Conservation (phyloP, 1,140 invertebrate genomes). For the Globodera ellingtonae region DNA sequence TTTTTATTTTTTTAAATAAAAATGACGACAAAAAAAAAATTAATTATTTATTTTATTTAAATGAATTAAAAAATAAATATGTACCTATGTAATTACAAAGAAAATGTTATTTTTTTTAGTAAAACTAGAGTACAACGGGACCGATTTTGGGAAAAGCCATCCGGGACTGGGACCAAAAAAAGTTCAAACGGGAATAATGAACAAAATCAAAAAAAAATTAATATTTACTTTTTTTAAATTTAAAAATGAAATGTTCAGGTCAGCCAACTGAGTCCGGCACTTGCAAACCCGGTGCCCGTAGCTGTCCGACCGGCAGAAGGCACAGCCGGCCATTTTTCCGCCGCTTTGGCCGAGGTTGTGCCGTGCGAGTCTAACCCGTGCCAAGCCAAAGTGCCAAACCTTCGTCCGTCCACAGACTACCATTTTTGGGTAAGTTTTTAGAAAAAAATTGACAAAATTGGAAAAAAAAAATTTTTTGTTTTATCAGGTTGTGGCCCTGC, state of each 20-base stretch:
- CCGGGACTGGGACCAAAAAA: no score
- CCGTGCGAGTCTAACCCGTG: conserved; percentile 55
- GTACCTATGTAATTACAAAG: no score
- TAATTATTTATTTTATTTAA: no score
- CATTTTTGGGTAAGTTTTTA: conserved; percentile 57
- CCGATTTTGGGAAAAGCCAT: no score
- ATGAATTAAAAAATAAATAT: no score
- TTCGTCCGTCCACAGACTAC: conserved; percentile 60
- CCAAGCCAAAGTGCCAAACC: conserved; percentile 60
- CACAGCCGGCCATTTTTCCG: conserved; percentile 42
- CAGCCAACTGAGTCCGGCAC: conserved; percentile 36
- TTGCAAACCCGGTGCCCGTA: conserved; percentile 44
- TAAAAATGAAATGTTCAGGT: conserved; percentile 35
- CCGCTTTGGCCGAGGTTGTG: conserved; percentile 54
- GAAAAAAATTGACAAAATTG: no score
- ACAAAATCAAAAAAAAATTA: conserved; percentile 16
- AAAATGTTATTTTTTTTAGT: no score
- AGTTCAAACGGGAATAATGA: no score
- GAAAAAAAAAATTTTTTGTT: not conserved
- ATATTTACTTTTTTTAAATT: not conserved
- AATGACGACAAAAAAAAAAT: no score
- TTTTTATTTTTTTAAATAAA: no score
- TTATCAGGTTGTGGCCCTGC: conserved; percentile 57
- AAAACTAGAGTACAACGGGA: no score
- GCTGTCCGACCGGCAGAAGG: conserved; percentile 40